A percentile compares a stretch with the other conserved stretches of the same genome.
These are phyloP conservation scores for Propsilocerus akamusi DNA, from an alignment of 1,140 invertebrate species.

Conservation along the genomic window DNA sequence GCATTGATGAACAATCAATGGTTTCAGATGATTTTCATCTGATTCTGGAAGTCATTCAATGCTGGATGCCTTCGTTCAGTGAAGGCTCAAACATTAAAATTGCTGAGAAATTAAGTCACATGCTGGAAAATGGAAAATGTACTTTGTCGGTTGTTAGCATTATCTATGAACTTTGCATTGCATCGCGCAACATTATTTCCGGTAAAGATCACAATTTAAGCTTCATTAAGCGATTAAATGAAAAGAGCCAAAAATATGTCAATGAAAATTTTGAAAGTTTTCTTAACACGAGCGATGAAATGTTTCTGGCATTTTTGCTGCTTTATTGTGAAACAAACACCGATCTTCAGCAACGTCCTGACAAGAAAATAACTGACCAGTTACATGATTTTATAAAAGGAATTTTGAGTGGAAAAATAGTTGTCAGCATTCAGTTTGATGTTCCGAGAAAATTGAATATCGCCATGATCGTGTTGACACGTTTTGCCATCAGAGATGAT, in stretches of 20 bases:
- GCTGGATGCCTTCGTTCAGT: not conserved
- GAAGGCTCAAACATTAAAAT: not conserved
- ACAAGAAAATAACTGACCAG: not conserved
- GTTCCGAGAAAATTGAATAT: not conserved
- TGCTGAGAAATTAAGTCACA: not conserved
- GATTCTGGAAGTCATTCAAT: not conserved
- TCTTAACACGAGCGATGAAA: too few species aligned
- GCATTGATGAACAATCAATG: not conserved
- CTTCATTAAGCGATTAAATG: not conserved
- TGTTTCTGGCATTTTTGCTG: not conserved
- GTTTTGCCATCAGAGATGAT: not conserved
- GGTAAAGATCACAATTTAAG: not conserved
- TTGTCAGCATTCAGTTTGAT: not conserved
- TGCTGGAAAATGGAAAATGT: not conserved
- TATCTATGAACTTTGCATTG: not conserved
- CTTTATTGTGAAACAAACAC: not conserved
- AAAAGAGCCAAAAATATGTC: not conserved
- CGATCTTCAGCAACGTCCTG: not conserved
- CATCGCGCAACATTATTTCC: not conserved
- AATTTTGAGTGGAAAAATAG: not conserved
- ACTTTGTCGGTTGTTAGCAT: not conserved
- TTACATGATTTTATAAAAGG: not conserved
- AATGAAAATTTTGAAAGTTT: not conserved
- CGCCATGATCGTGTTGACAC: not conserved
- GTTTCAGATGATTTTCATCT: not conserved